phyloP scores from a whole-genome alignment of 2,888 invertebrate species.

The Automeris io region DNA sequence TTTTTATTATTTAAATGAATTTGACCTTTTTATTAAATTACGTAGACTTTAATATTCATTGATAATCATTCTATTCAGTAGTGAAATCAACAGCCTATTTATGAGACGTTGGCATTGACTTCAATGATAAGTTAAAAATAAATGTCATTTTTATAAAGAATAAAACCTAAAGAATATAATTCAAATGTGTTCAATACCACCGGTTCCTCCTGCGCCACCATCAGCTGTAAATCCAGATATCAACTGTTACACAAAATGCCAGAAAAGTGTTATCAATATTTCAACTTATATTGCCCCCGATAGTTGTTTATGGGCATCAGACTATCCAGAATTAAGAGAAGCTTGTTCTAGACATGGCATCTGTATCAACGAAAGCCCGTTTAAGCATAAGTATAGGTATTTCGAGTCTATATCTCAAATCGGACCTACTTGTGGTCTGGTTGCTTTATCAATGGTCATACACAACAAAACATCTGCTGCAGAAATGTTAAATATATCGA shows the following conservation, averaged over 20 bases:
- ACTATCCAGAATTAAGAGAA: constrained; percentile 74
- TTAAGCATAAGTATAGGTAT: constrained; percentile 57
- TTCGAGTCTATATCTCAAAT: constrained; percentile 63
- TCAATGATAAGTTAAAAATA: too few species aligned
- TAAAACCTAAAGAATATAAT: too few species aligned
- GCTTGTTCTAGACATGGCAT: constrained; percentile 76
- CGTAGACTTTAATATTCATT: too few species aligned
- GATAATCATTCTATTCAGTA: too few species aligned
- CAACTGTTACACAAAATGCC: constrained; percentile 9
- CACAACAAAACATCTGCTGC: constrained; percentile 74
- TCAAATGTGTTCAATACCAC: constrained; percentile 55
- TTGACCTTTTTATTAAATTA: too few species aligned
- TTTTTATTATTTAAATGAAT: too few species aligned
- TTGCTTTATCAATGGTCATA: constrained; percentile 89
- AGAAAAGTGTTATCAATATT: constrained; percentile 5
- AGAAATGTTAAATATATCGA: constrained; percentile 79
- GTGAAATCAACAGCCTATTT: too few species aligned
- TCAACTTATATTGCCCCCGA: constrained; percentile 15
- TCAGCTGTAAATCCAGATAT: constrained; percentile 18
- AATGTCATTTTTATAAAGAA: too few species aligned
- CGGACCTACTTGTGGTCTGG: constrained; percentile 90
- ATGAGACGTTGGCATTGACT: too few species aligned
- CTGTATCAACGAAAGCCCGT: constrained; percentile 66
- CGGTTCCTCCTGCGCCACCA: constrained; percentile 39
- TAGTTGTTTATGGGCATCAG: constrained; percentile 74